Percentiles rank a stretch among this genome's conserved stretches.
Evolutionary conservation across 2,888 invertebrate genomes (phyloP).

Genomic region (Mycogona germanica): DNA sequence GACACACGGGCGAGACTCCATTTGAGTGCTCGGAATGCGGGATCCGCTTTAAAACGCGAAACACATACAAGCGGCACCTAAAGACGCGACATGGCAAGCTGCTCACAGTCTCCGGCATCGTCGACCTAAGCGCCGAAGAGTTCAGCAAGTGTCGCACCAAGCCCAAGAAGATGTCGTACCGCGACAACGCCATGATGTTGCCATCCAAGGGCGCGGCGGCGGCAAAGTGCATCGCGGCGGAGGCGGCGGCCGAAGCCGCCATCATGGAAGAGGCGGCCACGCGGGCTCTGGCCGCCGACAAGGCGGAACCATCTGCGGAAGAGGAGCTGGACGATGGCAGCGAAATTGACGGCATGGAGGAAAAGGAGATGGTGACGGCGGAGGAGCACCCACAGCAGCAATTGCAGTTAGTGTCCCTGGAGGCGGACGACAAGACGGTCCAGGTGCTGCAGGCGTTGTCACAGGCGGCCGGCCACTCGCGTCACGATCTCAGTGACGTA

Average conservation of each 20-base stretch:
- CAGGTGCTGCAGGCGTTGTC: too few species aligned
- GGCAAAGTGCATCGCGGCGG: background rate
- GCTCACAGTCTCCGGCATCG: slow-evolving; percentile 41
- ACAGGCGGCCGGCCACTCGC: too few species aligned
- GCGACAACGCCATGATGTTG: too few species aligned
- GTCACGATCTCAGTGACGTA: too few species aligned
- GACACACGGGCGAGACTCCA: slow-evolving; percentile 44
- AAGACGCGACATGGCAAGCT: slow-evolving; percentile 45
- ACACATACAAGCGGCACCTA: slow-evolving; percentile 46
- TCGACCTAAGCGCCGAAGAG: slow-evolving; percentile 39
- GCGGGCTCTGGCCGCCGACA: background rate
- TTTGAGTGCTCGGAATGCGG: slow-evolving; percentile 40
- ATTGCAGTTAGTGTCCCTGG: too few species aligned
- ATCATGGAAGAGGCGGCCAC: background rate
- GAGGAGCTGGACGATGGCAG: too few species aligned
- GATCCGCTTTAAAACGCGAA: slow-evolving; percentile 43
- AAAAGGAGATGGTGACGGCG: background rate
- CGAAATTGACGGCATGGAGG: background rate
- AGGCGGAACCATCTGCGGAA: too few species aligned
- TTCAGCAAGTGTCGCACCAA: slow-evolving; percentile 36
- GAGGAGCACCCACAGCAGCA: too few species aligned
- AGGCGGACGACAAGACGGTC: too few species aligned
- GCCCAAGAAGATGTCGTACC: slow-evolving; percentile 21
- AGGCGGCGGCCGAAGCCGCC: background rate
- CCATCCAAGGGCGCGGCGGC: too few species aligned